Conservation (phyloP, 2,797 vertebrate species). For the Hozukius guyotensis region DNA sequence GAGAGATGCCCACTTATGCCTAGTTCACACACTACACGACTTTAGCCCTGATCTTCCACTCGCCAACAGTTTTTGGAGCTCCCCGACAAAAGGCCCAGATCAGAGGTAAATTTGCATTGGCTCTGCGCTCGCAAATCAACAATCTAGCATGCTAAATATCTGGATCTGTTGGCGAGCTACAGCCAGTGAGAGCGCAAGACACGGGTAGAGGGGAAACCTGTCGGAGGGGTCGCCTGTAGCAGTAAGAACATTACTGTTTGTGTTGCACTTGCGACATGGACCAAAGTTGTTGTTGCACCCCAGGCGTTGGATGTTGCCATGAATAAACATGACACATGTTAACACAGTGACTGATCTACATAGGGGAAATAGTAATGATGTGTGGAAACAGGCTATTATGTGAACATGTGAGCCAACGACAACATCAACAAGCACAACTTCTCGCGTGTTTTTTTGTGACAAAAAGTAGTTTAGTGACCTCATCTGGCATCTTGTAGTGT, state of each 20-base stretch:
- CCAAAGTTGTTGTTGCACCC: background rate
- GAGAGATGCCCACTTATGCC: background rate
- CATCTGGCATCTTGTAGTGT: background rate
- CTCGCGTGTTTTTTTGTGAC: background rate
- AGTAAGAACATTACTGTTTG: background rate
- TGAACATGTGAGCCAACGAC: background rate
- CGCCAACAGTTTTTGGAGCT: background rate
- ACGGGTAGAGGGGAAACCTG: too few relatives aligned
- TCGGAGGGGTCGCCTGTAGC: too few relatives aligned
- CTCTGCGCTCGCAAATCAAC: background rate
- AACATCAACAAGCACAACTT: background rate
- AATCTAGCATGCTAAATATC: background rate
- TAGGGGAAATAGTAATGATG: background rate
- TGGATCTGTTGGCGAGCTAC: background rate
- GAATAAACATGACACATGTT: background rate
- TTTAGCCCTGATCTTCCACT: too few relatives aligned
- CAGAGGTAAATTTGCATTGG: background rate
- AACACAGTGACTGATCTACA: background rate
- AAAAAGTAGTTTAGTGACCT: too few relatives aligned
- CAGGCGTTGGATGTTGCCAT: background rate
- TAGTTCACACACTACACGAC: background rate
- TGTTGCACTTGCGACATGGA: background rate
- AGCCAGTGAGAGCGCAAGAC: background rate
- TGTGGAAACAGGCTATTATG: too few relatives aligned
- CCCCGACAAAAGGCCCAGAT: background rate